Base-by-base conservation (phyloP, 2,113 vertebrate species). In the Cochlearius cochlearius region DNA sequence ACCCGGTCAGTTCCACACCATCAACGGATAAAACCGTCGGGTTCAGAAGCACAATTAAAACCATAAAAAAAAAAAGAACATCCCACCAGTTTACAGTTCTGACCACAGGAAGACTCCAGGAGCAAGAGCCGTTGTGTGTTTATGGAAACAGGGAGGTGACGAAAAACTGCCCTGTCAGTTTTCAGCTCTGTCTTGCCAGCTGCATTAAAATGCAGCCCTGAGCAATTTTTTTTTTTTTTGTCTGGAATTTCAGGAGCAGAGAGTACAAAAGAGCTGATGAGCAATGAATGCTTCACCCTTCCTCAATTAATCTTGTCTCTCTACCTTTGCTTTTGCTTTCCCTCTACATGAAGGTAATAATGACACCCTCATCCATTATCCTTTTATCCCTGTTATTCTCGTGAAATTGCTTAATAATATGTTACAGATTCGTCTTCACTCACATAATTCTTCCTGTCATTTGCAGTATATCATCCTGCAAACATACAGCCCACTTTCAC, bases 251-350 rank as follows among this genome's bases (percentile, higher is more conserved):
- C 98, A 98, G 98, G 96, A 98, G 96, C 96, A 97, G 72, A 95
- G 96, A 98, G 94, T 97, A 98, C 97, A 98, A 98, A 98, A 98
- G 98, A 98, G 98, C 98, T 99, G 99, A 99, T 99, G 99, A 99
- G 98, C 99, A 99, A 99, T 99, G 99, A 99, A 98, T 94, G 98
- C 98, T 98, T 98, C 98, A 97, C 98, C 99, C 98, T 98, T 99
- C 98, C 98, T 99, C 99, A 99, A 99, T 99, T 99, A 99, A 99
- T 99, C 99, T 99, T 98, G 99, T 99, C 99, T 98, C 97, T 98
- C 98, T 98, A 99, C 99, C 99, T 99, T 99, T 99, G 98, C 99
- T 98, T 98, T 98, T 98, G 98, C 97, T 98, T 98, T 98, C 98
- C 98, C 98, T 98, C 98, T 98, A 98, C 98, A 98, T 98, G 98